Evolutionary conservation across 2,797 vertebrate species (phyloP).

Genomic region (Alcedo quadribrachys): DNA sequence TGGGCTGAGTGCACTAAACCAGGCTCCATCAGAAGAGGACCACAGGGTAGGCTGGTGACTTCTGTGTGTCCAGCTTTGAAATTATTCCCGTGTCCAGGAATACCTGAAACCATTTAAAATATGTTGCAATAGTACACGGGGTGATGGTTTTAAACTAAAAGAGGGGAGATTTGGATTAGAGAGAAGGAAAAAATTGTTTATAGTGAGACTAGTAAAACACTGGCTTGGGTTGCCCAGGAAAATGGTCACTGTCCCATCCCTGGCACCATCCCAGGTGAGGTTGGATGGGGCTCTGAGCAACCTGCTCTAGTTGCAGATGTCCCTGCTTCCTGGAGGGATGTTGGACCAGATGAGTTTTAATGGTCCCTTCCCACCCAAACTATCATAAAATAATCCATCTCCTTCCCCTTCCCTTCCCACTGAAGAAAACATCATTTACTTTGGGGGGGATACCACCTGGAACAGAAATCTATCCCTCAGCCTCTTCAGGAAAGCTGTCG

Average conservation of each 20-base stretch:
- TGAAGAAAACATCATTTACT: accelerated
- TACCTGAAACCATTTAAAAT: neutral
- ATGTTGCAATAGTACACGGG: neutral
- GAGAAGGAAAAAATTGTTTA: neutral
- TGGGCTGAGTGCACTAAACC: neutral
- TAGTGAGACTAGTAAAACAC: neutral
- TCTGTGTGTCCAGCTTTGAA: neutral
- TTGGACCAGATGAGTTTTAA: neutral
- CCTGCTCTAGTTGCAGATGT: neutral
- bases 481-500: neutral
- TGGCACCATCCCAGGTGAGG: neutral
- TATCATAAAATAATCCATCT: too few species aligned
- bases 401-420: neutral
- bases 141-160: neutral
- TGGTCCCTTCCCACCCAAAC: neutral
- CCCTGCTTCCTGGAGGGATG: neutral
- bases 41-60: neutral
- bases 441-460: neutral
- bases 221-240: neutral
- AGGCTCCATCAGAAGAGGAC: neutral
- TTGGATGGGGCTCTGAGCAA: neutral
- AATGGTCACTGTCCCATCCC: neutral
- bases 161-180: neutral
- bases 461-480: neutral
- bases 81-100: neutral